phyloP scores from a whole-genome alignment of 2,797 vertebrate genomes.

The Tinamus major region DNA sequence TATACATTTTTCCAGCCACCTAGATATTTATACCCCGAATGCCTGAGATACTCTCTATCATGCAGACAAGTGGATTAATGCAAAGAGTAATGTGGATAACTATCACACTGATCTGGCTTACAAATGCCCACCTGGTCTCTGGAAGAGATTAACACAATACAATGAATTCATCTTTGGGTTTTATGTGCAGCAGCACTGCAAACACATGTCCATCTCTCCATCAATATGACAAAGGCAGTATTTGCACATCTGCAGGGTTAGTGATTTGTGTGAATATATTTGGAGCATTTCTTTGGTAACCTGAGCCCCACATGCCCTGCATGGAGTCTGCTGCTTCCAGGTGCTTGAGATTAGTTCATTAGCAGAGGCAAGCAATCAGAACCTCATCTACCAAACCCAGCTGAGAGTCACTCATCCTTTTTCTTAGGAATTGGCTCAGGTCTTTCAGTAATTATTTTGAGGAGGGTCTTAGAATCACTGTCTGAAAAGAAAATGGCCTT shows the following conservation, averaged over 20 bases:
- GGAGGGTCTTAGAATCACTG: background rate
- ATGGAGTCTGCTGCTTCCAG: conserved; percentile 65
- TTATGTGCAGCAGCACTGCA: conserved; percentile 50
- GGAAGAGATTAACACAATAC: conserved; percentile 57
- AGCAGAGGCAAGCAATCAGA: conserved; percentile 62
- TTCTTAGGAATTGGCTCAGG: background rate
- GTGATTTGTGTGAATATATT: conserved; percentile 58
- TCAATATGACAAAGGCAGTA: conserved; percentile 53
- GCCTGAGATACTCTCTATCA: background rate
- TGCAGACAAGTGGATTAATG: conserved; percentile 33
- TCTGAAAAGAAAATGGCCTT: background rate
- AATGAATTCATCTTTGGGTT: conserved; percentile 58
- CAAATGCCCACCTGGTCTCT: conserved; percentile 58
- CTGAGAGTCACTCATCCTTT: background rate
- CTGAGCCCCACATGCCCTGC: conserved; percentile 24
- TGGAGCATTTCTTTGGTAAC: conserved; percentile 59
- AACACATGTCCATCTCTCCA: conserved; percentile 50
- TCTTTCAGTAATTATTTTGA: background rate
- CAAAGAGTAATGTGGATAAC: conserved; percentile 34
- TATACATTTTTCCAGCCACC: background rate
- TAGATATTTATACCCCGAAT: conserved; percentile 14
- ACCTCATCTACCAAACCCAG: background rate
- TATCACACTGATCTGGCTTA: conserved; percentile 38
- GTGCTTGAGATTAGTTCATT: conserved; percentile 74
- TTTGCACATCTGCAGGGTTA: conserved; percentile 67